Base-by-base conservation (phyloP, 2,113 vertebrate species). In the Rhinopomastus cyanomelas region DNA sequence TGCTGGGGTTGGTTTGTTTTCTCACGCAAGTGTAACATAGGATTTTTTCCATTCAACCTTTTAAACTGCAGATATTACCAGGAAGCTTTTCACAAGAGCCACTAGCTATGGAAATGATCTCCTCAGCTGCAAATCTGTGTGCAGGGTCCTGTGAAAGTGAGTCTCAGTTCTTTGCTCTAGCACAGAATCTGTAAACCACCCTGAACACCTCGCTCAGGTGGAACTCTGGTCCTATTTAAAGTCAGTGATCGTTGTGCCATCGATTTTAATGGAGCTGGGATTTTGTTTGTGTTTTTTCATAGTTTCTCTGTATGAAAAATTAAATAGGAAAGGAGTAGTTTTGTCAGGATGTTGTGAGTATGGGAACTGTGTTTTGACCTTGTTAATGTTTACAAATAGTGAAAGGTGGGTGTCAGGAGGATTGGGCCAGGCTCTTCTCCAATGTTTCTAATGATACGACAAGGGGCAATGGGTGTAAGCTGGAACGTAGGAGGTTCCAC, bases 81-180 rank as follows among this genome's bases (percentile, higher is more conserved):
- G 51, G 56, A 75, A 67, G 21, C 12, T 83, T 81, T 86, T 61
- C 19, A 77, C 42, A 23, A 16, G 11, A 20, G 6, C 46, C 51
- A 83, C 83, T 92, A 80, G 18, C 85, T 83, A 23, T 56, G 46
- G 36, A 80, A 88, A 90, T 65, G 49, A 57, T 73, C 68, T 87
- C 6, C 20, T 89, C 39, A 39, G 42, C 69, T 75, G 51, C 26
- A 79, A 21, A 30, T n/a, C 39, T 26, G 20, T 68, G 27, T 22
- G 13, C 49, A 55, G 49, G 14, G 21, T 44, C 21, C 72, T 85
- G 25, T n/a, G 34, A 51, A 78, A 69, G 59, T 16, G n/a, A 65
- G 36, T 16, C 3, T 51, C 55, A 34, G 46, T 26, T 39, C 65
- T 86, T 77, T 57, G 46, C 73, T 74, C 0, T 16, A 53, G 36